Conservation (phyloP, 2,888 invertebrate species). For the Brachypalpus laphriformis region DNA sequence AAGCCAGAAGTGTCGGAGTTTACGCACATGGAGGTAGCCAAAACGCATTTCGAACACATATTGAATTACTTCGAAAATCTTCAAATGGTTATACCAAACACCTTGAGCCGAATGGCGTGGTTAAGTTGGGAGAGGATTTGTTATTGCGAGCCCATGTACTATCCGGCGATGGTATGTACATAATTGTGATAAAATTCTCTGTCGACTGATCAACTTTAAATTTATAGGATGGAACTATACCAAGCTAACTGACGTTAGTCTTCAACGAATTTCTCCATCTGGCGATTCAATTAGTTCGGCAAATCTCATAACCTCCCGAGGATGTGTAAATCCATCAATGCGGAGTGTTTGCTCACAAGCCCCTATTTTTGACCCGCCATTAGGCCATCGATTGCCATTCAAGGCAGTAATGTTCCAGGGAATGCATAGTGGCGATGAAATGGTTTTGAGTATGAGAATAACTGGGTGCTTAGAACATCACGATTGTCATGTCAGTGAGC, state of each 20-base stretch:
- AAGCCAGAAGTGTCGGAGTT: slow-evolving; percentile 80
- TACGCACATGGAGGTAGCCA: slow-evolving; percentile 85
- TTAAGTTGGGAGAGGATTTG: slow-evolving; percentile 85
- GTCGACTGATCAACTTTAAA: too few species aligned
- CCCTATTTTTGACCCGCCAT: slow-evolving; percentile 82
- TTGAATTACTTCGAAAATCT: slow-evolving; percentile 84
- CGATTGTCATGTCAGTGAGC: slow-evolving; percentile 83
- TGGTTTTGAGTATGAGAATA: slow-evolving; percentile 84
- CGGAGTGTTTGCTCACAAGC: slow-evolving; percentile 82
- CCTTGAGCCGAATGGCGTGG: slow-evolving; percentile 84
- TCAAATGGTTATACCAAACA: slow-evolving; percentile 83
- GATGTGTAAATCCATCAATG: slow-evolving; percentile 84
- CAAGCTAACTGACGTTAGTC: slow-evolving; percentile 84
- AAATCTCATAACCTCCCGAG: slow-evolving; percentile 82
- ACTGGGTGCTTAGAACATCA: slow-evolving; percentile 84
- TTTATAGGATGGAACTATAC: slow-evolving; percentile 83
- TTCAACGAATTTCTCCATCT: slow-evolving; percentile 80
- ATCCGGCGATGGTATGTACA: slow-evolving; percentile 85
- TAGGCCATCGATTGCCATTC: slow-evolving; percentile 83
- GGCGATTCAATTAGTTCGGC: slow-evolving; percentile 81
- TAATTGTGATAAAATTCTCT: too few species aligned
- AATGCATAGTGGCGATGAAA: slow-evolving; percentile 85
- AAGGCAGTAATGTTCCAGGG: slow-evolving; percentile 86
- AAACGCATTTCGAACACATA: slow-evolving; percentile 84
- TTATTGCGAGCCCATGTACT: slow-evolving; percentile 84